Conservation (phyloP, 2,797 vertebrate genomes). For the Bovichtus variegatus region DNA sequence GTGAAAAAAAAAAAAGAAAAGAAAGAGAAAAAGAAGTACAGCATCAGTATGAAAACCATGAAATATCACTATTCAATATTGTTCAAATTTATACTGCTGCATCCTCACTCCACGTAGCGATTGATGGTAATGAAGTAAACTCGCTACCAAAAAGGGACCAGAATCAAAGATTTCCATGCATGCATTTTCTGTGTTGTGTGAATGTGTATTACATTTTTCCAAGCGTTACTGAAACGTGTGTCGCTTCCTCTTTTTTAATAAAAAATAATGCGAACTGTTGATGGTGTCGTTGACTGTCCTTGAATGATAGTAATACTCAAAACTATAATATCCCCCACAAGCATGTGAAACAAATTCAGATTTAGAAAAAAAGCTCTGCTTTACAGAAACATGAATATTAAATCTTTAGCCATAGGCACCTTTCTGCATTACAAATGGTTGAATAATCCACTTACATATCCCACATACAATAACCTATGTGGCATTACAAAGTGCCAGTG, state of each 20-base stretch:
- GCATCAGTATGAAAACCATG: constrained; percentile 55
- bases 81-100: too few species aligned
- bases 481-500: constrained; percentile 10
- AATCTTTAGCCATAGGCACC: neutral
- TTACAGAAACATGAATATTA: constrained; percentile 2
- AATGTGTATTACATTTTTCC: constrained; percentile 6
- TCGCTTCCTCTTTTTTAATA: neutral
- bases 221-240: neutral
- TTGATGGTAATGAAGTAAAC: constrained; percentile 60
- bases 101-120: constrained; percentile 42
- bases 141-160: constrained; percentile 20
- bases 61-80: constrained; percentile 40
- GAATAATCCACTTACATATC: constrained; percentile 4
- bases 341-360: constrained; percentile 25
- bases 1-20: constrained; percentile 17
- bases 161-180: constrained; percentile 13
- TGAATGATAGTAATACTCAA: constrained; percentile 6
- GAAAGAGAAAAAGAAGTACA: too few species aligned
- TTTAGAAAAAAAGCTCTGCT: constrained; percentile 14
- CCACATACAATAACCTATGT: constrained; percentile 2
- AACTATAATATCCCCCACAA: neutral
- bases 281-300: constrained; percentile 31
- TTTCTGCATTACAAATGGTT: constrained; percentile 7
- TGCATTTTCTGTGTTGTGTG: neutral
- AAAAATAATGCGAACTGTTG: constrained; percentile 9